phyloP scores from a whole-genome alignment of 2,113 vertebrate genomes.

The Opisthocomus hoazin region DNA sequence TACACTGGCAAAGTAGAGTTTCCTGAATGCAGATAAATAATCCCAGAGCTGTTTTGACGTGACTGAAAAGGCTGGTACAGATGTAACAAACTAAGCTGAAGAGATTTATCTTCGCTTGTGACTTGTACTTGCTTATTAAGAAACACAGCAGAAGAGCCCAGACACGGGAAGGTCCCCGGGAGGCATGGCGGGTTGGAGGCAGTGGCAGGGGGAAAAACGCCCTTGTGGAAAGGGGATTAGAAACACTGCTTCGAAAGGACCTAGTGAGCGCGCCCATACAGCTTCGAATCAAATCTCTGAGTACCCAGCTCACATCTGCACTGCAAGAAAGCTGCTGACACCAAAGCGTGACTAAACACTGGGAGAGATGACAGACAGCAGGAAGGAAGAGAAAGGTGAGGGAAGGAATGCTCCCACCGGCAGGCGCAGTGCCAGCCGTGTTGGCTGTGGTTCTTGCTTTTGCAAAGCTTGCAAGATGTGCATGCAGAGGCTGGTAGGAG shows the following conservation, averaged over 20 bases:
- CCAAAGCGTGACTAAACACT: neutral
- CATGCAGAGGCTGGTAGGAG: neutral
- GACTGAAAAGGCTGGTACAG: neutral
- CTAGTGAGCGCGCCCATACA: accelerated
- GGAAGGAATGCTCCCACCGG: neutral
- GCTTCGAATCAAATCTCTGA: accelerated
- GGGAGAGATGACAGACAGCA: neutral
- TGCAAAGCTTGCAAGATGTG: neutral
- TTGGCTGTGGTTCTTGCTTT: neutral
- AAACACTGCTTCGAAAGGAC: neutral
- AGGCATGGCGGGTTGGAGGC: accelerated
- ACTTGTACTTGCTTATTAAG: neutral
- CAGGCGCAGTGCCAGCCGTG: neutral
- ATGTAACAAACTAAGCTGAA: neutral
- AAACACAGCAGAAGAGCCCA: neutral
- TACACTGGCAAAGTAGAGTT: neutral
- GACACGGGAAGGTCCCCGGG: accelerated
- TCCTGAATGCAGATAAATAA: neutral
- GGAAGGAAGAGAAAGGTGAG: neutral
- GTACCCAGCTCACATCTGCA: neutral
- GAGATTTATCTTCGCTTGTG: neutral
- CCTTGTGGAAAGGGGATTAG: neutral
- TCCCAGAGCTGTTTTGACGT: neutral
- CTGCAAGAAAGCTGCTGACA: neutral
- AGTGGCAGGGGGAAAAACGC: neutral